Evolutionary conservation across 2,113 vertebrate genomes (phyloP).

Genomic region (Sialia sialis): DNA sequence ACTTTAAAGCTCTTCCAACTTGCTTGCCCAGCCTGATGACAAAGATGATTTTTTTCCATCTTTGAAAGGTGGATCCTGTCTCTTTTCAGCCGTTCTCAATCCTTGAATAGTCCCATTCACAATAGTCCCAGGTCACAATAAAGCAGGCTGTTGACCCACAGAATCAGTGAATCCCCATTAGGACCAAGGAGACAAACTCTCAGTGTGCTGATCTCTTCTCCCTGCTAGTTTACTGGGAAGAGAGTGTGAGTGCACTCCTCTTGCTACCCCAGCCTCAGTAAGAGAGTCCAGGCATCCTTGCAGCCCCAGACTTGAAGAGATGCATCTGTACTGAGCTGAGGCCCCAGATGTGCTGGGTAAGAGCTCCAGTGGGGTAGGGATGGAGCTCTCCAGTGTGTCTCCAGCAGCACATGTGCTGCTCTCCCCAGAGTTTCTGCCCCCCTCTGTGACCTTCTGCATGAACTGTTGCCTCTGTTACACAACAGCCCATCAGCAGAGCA

Average conservation of each 20-base stretch:
- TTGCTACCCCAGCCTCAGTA: background rate
- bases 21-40: background rate
- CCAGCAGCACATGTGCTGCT: background rate
- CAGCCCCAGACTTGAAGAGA: background rate
- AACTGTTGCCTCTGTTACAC: background rate
- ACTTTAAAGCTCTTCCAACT: background rate
- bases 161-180: background rate
- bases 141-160: background rate
- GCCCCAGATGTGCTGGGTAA: background rate
- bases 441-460: background rate
- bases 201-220: background rate
- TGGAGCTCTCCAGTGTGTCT: background rate
- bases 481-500: background rate
- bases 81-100: background rate
- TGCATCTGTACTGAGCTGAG: fast-evolving
- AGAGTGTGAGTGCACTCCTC: background rate
- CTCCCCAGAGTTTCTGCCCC: background rate
- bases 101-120: background rate
- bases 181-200: fast-evolving
- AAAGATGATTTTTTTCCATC: background rate
- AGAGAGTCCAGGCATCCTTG: no score
- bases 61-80: background rate
- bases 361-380: no score
- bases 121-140: background rate
- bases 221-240: background rate